Base-by-base conservation (phyloP, 1,140 invertebrate genomes). In the Bombus difficillimus region DNA sequence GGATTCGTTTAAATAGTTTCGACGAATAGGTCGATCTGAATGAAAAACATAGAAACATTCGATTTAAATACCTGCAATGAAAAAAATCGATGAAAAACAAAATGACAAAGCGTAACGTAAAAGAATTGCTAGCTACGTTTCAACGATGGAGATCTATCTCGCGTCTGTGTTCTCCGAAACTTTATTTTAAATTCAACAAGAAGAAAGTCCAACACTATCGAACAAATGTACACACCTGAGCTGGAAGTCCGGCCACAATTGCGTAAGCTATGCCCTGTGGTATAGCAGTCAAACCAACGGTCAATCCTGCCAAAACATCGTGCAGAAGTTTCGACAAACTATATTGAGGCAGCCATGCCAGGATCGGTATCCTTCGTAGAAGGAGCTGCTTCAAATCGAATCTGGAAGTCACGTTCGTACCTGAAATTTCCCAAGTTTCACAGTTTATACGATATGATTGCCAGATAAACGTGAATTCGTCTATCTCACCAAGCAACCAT, bases 211-310 rank as follows among this genome's bases (percentile, higher is more conserved):
- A 43, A 62, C 25, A 32, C 12, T 5, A n/a, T 80, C 28, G 22
- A 37, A 74, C 13, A 32, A 22, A 34, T n/a, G 22, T 88, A 90
- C 89, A 88, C 92, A 96, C 96, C 94, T 97, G 96, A 77, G 96
- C 92, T n/a, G 95, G 94, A 76, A 97, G 90, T 77, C 96, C 96
- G 64, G 97, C 97, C 25, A 97, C 95, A 37, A 95, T 94, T 6
- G 97, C 97, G 91, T 97, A 97, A 13, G 97, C 97, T 82, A 97
- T 96, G 13, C 96, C 96, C 91, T 97, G 97, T 8, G 97, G 97
- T 82, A 97, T 97, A 25, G 96, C 96, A 5, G 97, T 97, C 12
- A 97, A 92, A 28, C 96, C 97, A 2, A 97, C 96, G 18, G 97
- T 97, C 8, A 97, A 92, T 41, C 97, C 97, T 66, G 97, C 96